Conservation (phyloP, 2,797 vertebrate species). For the Setipinna tenuifilis region DNA sequence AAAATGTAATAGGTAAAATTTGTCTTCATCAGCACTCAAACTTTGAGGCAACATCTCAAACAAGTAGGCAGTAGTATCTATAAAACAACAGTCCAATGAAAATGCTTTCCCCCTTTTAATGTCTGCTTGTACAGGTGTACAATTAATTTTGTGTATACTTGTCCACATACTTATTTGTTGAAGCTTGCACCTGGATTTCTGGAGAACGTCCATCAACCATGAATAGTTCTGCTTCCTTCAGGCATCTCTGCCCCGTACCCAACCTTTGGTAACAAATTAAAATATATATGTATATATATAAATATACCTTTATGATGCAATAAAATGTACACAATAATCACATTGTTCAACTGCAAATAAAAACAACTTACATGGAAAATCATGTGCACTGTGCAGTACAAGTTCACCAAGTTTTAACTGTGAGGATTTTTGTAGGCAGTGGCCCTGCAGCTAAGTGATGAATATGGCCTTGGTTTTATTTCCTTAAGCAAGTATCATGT, state of each 20-base stretch:
- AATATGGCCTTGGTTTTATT: no score
- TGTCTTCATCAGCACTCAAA: not conserved
- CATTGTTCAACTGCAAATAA: no score
- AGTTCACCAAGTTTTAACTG: no score
- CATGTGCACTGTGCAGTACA: no score
- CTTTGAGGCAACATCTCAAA: not conserved
- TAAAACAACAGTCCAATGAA: not conserved
- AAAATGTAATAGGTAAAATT: not conserved
- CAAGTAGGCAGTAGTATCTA: not conserved
- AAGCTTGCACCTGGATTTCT: conserved; percentile 68
- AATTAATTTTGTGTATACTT: not conserved
- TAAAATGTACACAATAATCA: not conserved
- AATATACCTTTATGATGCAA: not conserved
- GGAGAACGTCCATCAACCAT: conserved; percentile 89
- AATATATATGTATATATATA: not conserved
- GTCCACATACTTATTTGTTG: not conserved
- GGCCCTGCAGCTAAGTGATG: no score
- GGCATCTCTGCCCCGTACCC: conserved; percentile 74
- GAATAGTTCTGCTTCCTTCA: conserved; percentile 80
- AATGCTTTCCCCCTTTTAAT: not conserved
- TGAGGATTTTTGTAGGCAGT: no score
- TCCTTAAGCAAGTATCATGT: not conserved
- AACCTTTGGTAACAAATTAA: conserved; percentile 66
- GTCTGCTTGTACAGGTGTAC: not conserved
- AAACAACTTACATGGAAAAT: no score